Evolutionary conservation across 2,797 vertebrate genomes (phyloP).

Genomic region (Poecilia wingei): DNA sequence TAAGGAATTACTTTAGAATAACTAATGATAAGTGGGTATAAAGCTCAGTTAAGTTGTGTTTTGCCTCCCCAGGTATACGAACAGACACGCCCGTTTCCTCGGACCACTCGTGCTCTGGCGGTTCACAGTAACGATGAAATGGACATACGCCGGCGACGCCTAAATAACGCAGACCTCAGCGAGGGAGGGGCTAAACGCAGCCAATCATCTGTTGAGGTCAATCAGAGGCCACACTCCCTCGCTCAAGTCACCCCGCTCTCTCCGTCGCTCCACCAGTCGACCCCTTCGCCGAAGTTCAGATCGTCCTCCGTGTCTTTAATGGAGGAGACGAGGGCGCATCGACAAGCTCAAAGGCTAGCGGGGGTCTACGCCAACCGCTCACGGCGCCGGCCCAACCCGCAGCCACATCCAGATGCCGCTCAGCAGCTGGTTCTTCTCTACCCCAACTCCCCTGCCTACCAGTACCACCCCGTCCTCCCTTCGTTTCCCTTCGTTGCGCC

Average conservation of each 20-base stretch:
- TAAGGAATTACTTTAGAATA: too few species aligned
- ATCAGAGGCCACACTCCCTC: slow-evolving; percentile 74
- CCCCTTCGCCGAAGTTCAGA: slow-evolving; percentile 55
- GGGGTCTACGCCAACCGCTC: slow-evolving; percentile 67
- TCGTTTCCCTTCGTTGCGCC: slow-evolving; percentile 67
- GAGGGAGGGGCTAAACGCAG: slow-evolving; percentile 72
- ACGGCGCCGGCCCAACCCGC: slow-evolving; percentile 64
- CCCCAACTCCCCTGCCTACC: slow-evolving; percentile 77
- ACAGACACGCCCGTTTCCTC: slow-evolving; percentile 49
- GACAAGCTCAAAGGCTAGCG: slow-evolving; percentile 65
- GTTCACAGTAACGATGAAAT: slow-evolving; percentile 65
- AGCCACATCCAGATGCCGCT: slow-evolving; percentile 63
- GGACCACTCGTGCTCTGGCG: slow-evolving; percentile 45
- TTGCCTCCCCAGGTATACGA: slow-evolving; percentile 67
- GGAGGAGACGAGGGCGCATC: slow-evolving; percentile 56
- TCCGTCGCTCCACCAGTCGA: slow-evolving; percentile 26
- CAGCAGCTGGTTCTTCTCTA: slow-evolving; percentile 86
- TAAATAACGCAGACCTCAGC: slow-evolving; percentile 22
- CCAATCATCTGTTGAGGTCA: slow-evolving; percentile 81
- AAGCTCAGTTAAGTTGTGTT: slow-evolving; percentile 78
- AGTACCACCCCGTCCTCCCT: slow-evolving; percentile 79
- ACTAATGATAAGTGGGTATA: slow-evolving; percentile 36
- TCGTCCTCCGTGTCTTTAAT: slow-evolving; percentile 66
- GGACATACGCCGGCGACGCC: slow-evolving; percentile 36
- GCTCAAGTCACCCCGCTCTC: slow-evolving; percentile 62